phyloP scores from a whole-genome alignment of 2,888 invertebrate genomes.

The Patella depressa region DNA sequence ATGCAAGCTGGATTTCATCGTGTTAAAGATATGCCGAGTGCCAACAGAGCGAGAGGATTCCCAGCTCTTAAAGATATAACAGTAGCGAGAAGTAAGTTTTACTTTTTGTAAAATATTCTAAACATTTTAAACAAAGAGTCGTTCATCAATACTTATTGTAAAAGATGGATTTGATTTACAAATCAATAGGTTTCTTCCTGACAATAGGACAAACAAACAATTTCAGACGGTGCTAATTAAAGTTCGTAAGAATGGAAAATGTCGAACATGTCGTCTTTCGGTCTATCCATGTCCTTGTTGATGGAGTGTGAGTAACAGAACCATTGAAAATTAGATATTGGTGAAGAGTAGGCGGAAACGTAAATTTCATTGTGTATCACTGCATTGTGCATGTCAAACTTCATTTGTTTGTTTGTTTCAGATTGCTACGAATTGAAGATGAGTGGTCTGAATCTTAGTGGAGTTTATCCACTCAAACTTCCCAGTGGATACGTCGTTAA shows the following conservation, averaged over 20 bases:
- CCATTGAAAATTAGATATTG: neutral
- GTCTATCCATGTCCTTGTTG: too few species aligned
- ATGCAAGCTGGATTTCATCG: constrained; percentile 27
- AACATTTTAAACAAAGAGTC: too few species aligned
- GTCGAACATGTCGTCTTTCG: too few species aligned
- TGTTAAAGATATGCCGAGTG: constrained; percentile 23
- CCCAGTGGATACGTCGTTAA: constrained; percentile 78
- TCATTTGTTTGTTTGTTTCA: constrained; percentile 47
- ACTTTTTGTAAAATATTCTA: too few species aligned
- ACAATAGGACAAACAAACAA: too few species aligned
- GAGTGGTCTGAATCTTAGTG: constrained; percentile 78
- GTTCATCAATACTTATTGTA: too few species aligned
- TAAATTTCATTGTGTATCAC: neutral
- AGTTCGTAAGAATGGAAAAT: too few species aligned
- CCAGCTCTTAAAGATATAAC: constrained; percentile 50
- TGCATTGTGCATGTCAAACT: neutral
- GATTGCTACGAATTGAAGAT: constrained; percentile 75
- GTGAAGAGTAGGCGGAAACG: neutral
- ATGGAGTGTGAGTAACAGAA: too few species aligned
- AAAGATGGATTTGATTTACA: too few species aligned
- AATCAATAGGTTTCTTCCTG: too few species aligned
- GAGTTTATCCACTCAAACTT: constrained; percentile 81
- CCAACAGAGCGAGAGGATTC: constrained; percentile 32
- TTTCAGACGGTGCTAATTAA: too few species aligned
- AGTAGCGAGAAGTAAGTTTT: constrained; percentile 46